Evolutionary conservation across 2,113 vertebrate species (phyloP).

Genomic region (Myrmecophaga tridactyla): DNA sequence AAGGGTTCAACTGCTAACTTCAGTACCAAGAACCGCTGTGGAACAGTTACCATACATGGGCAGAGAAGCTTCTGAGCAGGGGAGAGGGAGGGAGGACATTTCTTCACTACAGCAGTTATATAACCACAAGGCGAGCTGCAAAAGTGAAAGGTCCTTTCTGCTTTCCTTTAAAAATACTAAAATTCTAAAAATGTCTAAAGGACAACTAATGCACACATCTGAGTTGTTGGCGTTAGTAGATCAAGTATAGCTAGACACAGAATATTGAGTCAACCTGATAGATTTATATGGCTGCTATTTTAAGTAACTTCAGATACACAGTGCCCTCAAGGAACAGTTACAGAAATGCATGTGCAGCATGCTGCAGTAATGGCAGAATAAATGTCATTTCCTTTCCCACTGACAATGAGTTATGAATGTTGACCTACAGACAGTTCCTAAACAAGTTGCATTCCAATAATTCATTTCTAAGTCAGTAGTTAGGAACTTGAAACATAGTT

Average conservation of each 20-base stretch:
- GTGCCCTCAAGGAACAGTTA: background rate
- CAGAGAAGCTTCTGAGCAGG: conserved; percentile 62
- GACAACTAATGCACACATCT: background rate
- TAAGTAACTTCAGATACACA: background rate
- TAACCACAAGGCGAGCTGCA: conserved; percentile 66
- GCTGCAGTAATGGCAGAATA: background rate
- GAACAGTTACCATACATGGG: conserved; percentile 79
- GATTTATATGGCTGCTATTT: background rate
- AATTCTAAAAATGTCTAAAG: background rate
- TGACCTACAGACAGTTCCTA: conserved; percentile 43
- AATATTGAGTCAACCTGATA: background rate
- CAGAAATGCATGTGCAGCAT: background rate
- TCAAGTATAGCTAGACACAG: background rate
- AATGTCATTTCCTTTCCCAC: conserved; percentile 12
- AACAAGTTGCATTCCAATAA: conserved; percentile 58
- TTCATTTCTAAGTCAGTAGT: conserved; percentile 47
- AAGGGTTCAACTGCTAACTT: conserved; percentile 50
- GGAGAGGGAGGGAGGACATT: conserved; percentile 35
- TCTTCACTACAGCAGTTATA: conserved; percentile 44
- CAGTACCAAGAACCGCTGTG: background rate
- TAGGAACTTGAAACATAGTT: conserved; percentile 62
- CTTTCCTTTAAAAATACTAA: conserved; percentile 40
- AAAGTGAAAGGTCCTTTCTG: conserved; percentile 14
- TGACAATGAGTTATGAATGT: conserved; percentile 36
- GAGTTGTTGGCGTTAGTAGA: background rate